Percentiles rank a stretch among this genome's conserved stretches.
These are phyloP conservation scores for Pycnomerus fuliginosus DNA, from an alignment of 2,888 invertebrate species.

Conservation along the genomic window DNA sequence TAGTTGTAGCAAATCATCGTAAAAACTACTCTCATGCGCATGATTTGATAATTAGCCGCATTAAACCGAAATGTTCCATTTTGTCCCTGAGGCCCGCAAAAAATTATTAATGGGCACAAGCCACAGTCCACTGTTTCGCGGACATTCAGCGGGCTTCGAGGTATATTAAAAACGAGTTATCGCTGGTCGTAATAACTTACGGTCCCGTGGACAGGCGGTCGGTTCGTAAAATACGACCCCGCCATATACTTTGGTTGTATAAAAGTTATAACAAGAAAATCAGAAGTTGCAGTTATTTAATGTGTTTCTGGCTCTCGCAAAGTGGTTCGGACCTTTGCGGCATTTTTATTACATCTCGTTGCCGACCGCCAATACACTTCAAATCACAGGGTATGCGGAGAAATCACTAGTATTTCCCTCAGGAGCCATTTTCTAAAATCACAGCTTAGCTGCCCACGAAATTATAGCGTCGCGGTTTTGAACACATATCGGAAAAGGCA, in stretches of 20 bases:
- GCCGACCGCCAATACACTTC: slow-evolving; percentile 55
- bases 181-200: too few species aligned
- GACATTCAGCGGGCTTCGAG: too few species aligned
- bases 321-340: slow-evolving; percentile 38
- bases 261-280: slow-evolving; percentile 42
- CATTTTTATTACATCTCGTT: slow-evolving; percentile 54
- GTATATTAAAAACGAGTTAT: too few species aligned
- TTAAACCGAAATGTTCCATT: too few species aligned
- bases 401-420: slow-evolving; percentile 50
- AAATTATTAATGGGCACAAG: too few species aligned
- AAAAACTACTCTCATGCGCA: too few species aligned
- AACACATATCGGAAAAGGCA: slow-evolving; percentile 33
- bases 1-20: too few species aligned
- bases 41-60: too few species aligned
- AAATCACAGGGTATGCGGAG: slow-evolving; percentile 53
- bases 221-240: slow-evolving; percentile 20
- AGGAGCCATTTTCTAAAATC: slow-evolving; percentile 53
- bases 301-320: slow-evolving; percentile 35
- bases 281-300: slow-evolving; percentile 36
- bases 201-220: slow-evolving; percentile 8
- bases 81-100: too few species aligned
- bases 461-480: slow-evolving; percentile 49
- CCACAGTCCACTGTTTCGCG: too few species aligned
- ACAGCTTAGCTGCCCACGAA: slow-evolving; percentile 52
- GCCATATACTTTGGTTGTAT: slow-evolving; percentile 23